Evolutionary conservation across 2,888 invertebrate species (phyloP), one percentile per base, ranked within the genome.

Genomic region (Branchinecta sandiegonensis): DNA sequence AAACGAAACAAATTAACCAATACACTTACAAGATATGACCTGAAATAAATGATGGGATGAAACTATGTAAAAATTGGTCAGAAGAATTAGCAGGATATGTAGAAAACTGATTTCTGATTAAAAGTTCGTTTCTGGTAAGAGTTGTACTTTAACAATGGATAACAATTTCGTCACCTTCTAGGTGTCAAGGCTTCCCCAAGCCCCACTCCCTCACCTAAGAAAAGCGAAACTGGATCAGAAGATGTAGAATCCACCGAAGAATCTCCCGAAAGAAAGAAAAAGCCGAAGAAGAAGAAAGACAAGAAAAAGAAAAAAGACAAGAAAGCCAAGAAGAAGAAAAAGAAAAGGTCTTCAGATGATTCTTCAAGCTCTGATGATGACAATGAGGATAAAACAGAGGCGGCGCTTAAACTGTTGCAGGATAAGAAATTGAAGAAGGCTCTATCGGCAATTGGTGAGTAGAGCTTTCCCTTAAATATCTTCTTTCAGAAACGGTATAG

Each of bases 271-370:
- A 8, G n/a, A 17, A 56, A 56, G 56, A 56, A 56, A 17, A 56
- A 56, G 17, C 17, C 56, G 17, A 56, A 56, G 17, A 56, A 56
- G 56, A 56, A 56, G 17, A 56, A 56, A 17, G 56, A 56, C 8
- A 56, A 56, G 56, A 56, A 56, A 56, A 56, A 56, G 56, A 56
- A 56, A 17, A 56, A 56, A 17, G 56, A 56, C 8, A 56, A 56
- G 56, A 56, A 56, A 56, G 17, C 17, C n/a, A 56, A 17, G 56
- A 56, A 56, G 56, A 56, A 56, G 17, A 56, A 56, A 9, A 56
- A 56, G 56, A 56, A 17, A 17, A 8, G 17, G 56, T 56, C 56
- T 17, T 14, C 56, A 56, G 17, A n/a, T 56, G 56, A 56, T 14
- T 56, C 56, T 14, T n/a, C n/a, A 17, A 56, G 56, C 9, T n/a